Base-by-base conservation (phyloP, 2,888 invertebrate genomes). In the Campopleginae sp. region DNA sequence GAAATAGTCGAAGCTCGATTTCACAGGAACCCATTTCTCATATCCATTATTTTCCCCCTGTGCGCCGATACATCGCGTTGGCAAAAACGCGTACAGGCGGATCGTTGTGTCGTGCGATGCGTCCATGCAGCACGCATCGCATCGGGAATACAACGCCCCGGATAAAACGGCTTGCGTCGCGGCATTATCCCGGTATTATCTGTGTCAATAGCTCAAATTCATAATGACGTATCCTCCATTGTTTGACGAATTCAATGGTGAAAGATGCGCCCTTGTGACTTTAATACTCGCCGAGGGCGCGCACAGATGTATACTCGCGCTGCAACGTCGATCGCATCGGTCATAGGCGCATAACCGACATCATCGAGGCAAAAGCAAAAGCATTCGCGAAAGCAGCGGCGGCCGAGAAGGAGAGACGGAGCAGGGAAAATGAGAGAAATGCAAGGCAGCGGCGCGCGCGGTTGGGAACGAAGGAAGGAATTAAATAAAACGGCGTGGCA, bases 271-370 rank as follows among this genome's bases (percentile, higher is more conserved):
- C 72, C 23, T 54, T 72, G 8, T 72, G 54, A 48, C 8, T 68
- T 33, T 71, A 19, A 48, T 8, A 38, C 38, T 2, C 33, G n/a
- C 7, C 27, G 6, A 38, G 48, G 1, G 82, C 0, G 27, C 65
- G 76, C 85, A 81, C 86, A 81, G 85, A 87, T 85, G 86, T 81
- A 82, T 85, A 78, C 71, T 14, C 27, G 70, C 78, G 75, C 58
- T 72, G 74, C 81, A 71, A 70, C 74, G 80, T 80, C 80, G 78
- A 82, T 72, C 80, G 82, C 85, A 85, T 85, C 85, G 85, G 80
- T 85, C 85, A 85, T 72, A 77, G 77, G 68, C 65, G 33, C 61
- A 42, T 33, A 66, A 74, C 66, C 27, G 63, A 84, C 70, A 71
- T 84, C 70, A 84, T 23, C 46, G 14, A 63, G 71, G 58, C 63